phyloP scores from a whole-genome alignment of 2,797 vertebrate species.

The Scleropages formosus region DNA sequence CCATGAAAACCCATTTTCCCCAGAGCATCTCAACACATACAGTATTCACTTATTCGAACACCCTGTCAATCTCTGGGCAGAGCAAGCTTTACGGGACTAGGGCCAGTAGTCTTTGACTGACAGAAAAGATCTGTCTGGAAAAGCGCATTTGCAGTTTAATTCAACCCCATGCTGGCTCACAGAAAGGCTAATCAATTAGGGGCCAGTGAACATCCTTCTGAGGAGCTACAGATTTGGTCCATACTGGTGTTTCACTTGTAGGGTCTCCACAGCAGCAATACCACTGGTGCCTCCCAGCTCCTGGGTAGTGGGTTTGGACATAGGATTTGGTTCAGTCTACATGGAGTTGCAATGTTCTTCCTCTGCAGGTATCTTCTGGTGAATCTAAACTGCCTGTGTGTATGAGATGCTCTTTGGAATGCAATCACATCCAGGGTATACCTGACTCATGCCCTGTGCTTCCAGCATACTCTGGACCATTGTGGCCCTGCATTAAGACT shows the following conservation, averaged over 20 bases:
- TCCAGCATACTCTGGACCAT: too few species aligned
- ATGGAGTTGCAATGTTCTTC: too few species aligned
- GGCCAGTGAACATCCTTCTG: background rate
- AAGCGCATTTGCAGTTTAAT: conserved; percentile 30
- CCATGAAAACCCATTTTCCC: background rate
- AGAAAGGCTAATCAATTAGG: conserved; percentile 26
- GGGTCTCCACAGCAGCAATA: too few species aligned
- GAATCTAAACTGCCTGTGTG: too few species aligned
- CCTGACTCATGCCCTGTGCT: too few species aligned
- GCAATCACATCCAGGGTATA: too few species aligned
- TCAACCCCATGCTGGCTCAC: background rate
- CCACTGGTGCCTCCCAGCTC: too few species aligned
- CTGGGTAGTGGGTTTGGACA: too few species aligned
- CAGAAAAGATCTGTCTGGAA: conserved; percentile 14
- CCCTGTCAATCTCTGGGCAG: conserved; percentile 15
- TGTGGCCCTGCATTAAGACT: too few species aligned
- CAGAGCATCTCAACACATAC: background rate
- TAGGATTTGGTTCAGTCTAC: too few species aligned
- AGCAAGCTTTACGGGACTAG: conserved; percentile 7
- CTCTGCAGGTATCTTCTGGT: too few species aligned
- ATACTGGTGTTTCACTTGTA: background rate
- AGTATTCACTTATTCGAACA: conserved; percentile 3
- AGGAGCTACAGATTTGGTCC: background rate
- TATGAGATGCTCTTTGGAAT: too few species aligned
- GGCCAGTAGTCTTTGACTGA: conserved; percentile 30